Base-by-base conservation (phyloP, 2,113 vertebrate species). In the Spilogale gracilis region DNA sequence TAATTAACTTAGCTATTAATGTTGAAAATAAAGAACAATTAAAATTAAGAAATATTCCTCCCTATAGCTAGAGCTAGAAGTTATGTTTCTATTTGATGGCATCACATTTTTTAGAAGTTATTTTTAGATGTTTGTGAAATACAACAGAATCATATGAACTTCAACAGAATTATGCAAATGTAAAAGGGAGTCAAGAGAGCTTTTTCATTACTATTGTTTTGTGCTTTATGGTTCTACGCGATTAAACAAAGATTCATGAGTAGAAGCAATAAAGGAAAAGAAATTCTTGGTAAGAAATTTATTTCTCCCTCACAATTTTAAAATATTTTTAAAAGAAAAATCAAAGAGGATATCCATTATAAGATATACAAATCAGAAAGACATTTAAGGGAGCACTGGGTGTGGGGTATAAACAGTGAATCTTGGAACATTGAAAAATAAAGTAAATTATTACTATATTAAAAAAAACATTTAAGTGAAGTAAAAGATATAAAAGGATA, bases 1-100 rank as follows among this genome's bases (percentile, higher is more conserved):
- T 92, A 97, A 94, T 92, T 91, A 97, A 89, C 86, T 96, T 95
- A 81, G 30, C 38, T 94, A 58, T 82, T 95, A 76, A 93, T 78
- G 20, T 43, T 76, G 56, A 94, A 96, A 94, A 97, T 84, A 67
- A 97, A 93, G 81, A 94, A 54, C 54, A 95, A 83, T 86, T 94
- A 89, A 97, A 95, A 91, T 93, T 82, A 92, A 83, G 69, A 92
- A 94, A 67, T 63, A 71, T 82, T 94, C n/a, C 27, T 96, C 45
- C 52, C 78, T 69, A 90, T 90, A 96, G 74, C 58, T 92, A 43
- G 73, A 88, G 74, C 58, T 92, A 43, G 73, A 88, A 81, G 21
- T 32, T 94, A 3, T 90, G 27, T 88, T 89, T 92, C 30, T 48
- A 54, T 89, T 95, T 92, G 69, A 78, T 91, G 74, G 18, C 79